Evolutionary conservation across 1,140 invertebrate species (phyloP).

Genomic region (Maconellicoccus hirsutus): DNA sequence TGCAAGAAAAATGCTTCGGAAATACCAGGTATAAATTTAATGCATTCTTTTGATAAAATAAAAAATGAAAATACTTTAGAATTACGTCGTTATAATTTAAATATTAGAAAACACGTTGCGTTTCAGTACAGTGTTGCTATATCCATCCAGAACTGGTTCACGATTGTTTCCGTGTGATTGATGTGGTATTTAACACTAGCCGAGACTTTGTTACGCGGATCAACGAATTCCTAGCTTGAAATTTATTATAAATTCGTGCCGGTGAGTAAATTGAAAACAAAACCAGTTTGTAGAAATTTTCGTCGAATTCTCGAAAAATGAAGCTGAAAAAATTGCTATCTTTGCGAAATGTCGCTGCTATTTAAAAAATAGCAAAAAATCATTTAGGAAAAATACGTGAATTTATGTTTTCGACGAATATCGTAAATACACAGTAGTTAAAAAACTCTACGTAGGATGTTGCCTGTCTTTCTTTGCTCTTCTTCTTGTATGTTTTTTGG

Average conservation of each 20-base stretch:
- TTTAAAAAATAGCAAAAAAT: no score
- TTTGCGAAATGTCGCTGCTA: no score
- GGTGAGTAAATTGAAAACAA: background rate
- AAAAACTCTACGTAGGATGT: no score
- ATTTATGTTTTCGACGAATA: no score
- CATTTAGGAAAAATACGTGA: no score
- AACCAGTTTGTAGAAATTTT: background rate
- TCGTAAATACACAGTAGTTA: no score
- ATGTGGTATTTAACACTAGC: background rate
- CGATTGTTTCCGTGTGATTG: slow-evolving; percentile 1
- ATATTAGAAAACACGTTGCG: background rate
- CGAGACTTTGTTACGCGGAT: slow-evolving; percentile 7
- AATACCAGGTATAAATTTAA: background rate
- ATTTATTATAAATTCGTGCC: background rate
- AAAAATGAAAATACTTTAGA: background rate
- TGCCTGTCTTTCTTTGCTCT: no score
- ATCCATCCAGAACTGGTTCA: slow-evolving; percentile 8
- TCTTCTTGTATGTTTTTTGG: no score
- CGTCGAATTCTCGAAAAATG: no score
- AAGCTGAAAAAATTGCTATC: no score
- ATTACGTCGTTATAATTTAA: background rate
- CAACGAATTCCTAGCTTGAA: background rate
- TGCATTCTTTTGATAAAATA: background rate
- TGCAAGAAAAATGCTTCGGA: background rate
- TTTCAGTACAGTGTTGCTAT: background rate